Conservation (phyloP, 2,888 invertebrate species). For the Netelia virgata region DNA sequence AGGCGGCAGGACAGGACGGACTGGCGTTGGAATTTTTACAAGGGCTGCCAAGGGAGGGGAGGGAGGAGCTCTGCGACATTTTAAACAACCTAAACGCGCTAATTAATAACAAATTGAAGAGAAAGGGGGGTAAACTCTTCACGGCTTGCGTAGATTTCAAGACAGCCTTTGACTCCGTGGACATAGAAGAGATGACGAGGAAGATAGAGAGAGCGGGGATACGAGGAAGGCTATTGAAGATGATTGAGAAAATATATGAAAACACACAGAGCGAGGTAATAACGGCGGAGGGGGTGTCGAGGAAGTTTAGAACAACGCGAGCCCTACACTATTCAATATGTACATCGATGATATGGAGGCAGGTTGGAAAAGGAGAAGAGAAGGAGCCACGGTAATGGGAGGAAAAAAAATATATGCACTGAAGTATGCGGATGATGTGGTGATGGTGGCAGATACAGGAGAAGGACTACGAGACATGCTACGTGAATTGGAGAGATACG, state of each 20-base stretch:
- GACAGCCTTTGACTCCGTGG: neutral
- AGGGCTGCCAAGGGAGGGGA: neutral
- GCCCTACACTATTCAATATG: conserved; percentile 52
- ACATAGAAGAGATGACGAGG: neutral
- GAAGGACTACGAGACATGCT: conserved; percentile 52
- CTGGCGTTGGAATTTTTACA: conserved; percentile 49
- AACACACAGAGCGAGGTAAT: conserved; percentile 54
- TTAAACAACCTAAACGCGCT: neutral
- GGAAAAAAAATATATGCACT: conserved; percentile 53
- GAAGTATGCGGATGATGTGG: conserved; percentile 68
- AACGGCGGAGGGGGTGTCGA: conserved; percentile 29
- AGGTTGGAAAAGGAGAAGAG: conserved; percentile 29
- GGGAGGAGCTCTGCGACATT: neutral
- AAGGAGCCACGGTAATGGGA: conserved; percentile 52
- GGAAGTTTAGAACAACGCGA: conserved; percentile 45
- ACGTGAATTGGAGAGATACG: conserved; percentile 40
- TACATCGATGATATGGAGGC: conserved; percentile 64
- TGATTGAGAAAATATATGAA: conserved; percentile 50
- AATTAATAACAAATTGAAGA: neutral
- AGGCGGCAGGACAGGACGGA: conserved; percentile 35
- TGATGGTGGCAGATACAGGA: conserved; percentile 49
- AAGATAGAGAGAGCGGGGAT: conserved; percentile 34
- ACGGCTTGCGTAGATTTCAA: conserved; percentile 1
- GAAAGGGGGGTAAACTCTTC: neutral
- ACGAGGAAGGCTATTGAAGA: conserved; percentile 18